Evolutionary conservation across 2,113 vertebrate species (phyloP).

Genomic region (Neodon shergylaensis): DNA sequence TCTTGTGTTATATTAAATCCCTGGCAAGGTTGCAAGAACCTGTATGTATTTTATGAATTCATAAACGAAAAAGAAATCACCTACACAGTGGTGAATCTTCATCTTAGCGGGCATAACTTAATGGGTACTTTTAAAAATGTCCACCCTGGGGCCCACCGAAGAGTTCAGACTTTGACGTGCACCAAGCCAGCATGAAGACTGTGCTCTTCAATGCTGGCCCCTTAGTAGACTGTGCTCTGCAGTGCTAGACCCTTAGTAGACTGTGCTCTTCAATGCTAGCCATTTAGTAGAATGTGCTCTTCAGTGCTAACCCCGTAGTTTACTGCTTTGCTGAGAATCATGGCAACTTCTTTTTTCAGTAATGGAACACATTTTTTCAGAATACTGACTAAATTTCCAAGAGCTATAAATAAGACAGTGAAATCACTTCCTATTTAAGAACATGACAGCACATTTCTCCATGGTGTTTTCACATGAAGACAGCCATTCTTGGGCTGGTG

Average conservation of each 20-base stretch:
- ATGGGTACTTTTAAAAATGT: not conserved
- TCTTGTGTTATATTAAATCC: not conserved
- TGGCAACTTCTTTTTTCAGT: not conserved
- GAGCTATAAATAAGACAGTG: not conserved
- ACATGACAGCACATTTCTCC: not conserved
- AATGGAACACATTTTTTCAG: not conserved
- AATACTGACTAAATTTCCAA: not conserved
- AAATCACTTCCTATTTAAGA: slow-evolving; percentile 19
- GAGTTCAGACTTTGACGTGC: not conserved
- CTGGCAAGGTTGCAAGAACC: not conserved
- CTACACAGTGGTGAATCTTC: not conserved
- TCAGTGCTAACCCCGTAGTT: not conserved
- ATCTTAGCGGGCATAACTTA: not conserved
- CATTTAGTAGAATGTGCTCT: not conserved
- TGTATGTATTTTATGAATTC: not conserved
- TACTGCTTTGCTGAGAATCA: not conserved
- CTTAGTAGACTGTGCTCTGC: not conserved
- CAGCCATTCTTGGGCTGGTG: not conserved
- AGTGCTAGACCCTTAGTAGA: not conserved
- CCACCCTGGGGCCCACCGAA: not conserved
- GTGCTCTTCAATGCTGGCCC: not conserved
- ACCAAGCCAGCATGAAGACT: not conserved
- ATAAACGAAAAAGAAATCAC: not conserved
- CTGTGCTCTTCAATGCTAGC: not conserved
- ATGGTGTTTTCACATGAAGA: slow-evolving; percentile 10